Evolutionary conservation across 2,113 vertebrate genomes (phyloP), one percentile per base, ranked within the genome.

Genomic region (Ciconia maguari): DNA sequence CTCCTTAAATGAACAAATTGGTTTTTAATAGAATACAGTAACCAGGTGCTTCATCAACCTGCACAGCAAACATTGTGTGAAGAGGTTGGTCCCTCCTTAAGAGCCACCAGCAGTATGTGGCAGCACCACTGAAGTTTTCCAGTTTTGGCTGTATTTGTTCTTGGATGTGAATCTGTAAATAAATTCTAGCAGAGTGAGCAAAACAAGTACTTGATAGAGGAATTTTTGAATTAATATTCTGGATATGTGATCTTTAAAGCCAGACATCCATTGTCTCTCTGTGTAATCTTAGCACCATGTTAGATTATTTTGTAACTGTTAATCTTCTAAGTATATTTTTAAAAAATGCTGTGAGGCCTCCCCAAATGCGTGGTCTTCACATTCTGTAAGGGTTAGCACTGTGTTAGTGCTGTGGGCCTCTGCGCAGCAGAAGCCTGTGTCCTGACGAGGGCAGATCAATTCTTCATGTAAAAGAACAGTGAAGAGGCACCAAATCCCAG

Each of bases 151-250:
- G 83, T 94, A 36, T 80, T 75, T 94, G 85, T 24, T 82, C 78
- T 88, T 65, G 52, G 74, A 87, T 91, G 85, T 96, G 84, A 96
- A 87, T 81, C 71, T 95, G 78, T 83, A 93, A 97, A 92, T 95
- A 95, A 94, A 89, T 92, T 54, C 75, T 90, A 92, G 84, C 77
- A 89, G 36, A 95, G 72, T 92, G 52, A 96, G 65, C 76, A 83
- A 76, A 89, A 51, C 15, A 41, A 84, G 64, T 75, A 62, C 48
- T 49, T 41, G 64, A 62, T 38, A 82, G 58, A 94, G 60, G 58
- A 72, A 29, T 83, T 83, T 95, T 89, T 96, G 27, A 85, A 81
- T 93, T 78, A 71, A 68, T 80, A 54, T 4, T 72, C 61, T 62
- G n/a, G 18, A 32, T 80, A 20, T 22, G 48, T 72, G 46, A 81